phyloP scores from a whole-genome alignment of 2,888 invertebrate genomes.

The Spicauda simplicius region DNA sequence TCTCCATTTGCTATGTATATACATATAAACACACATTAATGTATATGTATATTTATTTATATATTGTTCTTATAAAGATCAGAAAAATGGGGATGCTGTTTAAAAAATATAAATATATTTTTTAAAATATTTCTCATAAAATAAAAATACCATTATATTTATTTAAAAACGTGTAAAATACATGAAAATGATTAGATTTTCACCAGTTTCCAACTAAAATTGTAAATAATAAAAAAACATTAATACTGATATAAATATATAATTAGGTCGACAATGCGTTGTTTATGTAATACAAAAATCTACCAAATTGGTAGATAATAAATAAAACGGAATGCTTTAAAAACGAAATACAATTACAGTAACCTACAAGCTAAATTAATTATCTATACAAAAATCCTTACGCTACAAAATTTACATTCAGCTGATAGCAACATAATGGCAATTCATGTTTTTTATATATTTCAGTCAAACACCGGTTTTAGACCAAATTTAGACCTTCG shows the following conservation, averaged over 20 bases:
- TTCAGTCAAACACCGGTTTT: conserved; percentile 42
- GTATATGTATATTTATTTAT: too few species aligned
- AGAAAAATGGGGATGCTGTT: too few species aligned
- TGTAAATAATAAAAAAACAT: conserved; percentile 49
- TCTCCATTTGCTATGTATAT: too few species aligned
- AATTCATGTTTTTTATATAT: conserved; percentile 53
- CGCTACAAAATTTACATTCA: conserved; percentile 56
- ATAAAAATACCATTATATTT: conserved; percentile 1
- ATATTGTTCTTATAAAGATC: too few species aligned
- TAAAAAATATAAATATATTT: too few species aligned
- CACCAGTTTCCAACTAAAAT: conserved; percentile 48
- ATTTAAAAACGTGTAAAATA: not conserved
- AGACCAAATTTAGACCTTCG: not conserved
- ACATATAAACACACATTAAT: too few species aligned
- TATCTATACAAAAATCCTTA: conserved; percentile 48
- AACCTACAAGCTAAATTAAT: conserved; percentile 45
- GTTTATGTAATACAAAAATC: conserved; percentile 53
- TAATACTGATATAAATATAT: conserved; percentile 65
- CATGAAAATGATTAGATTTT: conserved; percentile 39
- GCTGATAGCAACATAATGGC: conserved; percentile 56
- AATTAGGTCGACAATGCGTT: conserved; percentile 70
- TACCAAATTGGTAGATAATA: conserved; percentile 46
- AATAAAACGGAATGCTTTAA: conserved; percentile 59
- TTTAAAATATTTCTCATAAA: too few species aligned
- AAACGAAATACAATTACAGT: conserved; percentile 20